Evolutionary conservation across 2,888 invertebrate genomes (phyloP).

Genomic region (Eudemis profundana): DNA sequence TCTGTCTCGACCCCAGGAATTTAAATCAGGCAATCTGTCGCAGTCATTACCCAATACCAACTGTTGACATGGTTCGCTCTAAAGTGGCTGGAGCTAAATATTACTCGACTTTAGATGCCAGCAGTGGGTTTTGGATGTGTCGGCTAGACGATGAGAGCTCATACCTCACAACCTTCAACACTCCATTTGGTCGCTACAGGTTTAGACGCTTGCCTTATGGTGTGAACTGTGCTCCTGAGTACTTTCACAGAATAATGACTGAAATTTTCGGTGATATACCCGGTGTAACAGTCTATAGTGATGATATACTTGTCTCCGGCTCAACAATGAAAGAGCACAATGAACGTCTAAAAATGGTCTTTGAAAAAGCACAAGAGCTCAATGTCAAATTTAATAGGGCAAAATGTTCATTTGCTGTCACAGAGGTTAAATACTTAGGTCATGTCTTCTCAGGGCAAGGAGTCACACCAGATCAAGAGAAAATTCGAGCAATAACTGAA

Average conservation of each 20-base stretch:
- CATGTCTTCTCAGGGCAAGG: conserved; percentile 43
- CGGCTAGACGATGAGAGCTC: conserved; percentile 6
- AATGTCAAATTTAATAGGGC: conserved; percentile 16
- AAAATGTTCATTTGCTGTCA: conserved; percentile 45
- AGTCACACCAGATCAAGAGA: conserved; percentile 6
- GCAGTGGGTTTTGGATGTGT: conserved; percentile 5
- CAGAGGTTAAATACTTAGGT: conserved; percentile 46
- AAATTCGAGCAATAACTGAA: neutral
- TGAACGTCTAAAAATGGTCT: conserved; percentile 34
- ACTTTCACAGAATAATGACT: conserved; percentile 11
- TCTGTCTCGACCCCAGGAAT: conserved; percentile 22
- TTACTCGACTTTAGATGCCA: conserved; percentile 12
- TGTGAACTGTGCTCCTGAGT: neutral
- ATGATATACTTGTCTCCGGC: conserved; percentile 42
- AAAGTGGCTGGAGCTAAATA: conserved; percentile 1
- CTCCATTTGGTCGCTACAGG: conserved; percentile 13
- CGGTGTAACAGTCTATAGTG: conserved; percentile 44
- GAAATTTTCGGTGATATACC: conserved; percentile 33
- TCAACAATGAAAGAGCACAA: conserved; percentile 39
- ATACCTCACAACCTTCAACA: conserved; percentile 3
- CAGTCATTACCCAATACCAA: conserved; percentile 5
- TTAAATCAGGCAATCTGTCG: conserved; percentile 12
- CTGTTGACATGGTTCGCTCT: conserved; percentile 6
- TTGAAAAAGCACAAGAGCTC: conserved; percentile 42
- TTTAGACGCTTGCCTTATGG: conserved; percentile 9